Evolutionary conservation across 2,113 vertebrate species (phyloP), one percentile per base, ranked within the genome.

Genomic region (Rousettus leschenaultii): DNA sequence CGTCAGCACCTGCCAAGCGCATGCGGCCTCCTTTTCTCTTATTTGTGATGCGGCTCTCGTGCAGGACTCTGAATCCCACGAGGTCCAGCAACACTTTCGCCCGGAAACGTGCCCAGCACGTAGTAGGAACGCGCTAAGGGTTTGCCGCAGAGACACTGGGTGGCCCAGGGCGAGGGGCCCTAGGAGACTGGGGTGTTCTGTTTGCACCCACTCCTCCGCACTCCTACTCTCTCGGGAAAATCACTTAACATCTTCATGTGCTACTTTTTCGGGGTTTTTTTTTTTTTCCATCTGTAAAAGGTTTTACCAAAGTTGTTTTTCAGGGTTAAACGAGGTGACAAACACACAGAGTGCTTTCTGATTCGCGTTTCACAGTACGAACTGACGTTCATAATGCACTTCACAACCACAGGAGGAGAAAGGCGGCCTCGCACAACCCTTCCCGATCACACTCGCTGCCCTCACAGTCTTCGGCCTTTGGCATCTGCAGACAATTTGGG

Each of bases 1-100:
- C 0, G 0, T 18, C 15, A 0, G 9, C 21, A 0, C 3, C 33
- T 4, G 10, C 33, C 28, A 14, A 2, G 0, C 2, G 43, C 45
- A 0, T 0, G 0, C 1, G 2, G 11, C 26, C 40, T 83, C 21
- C 33, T 7, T 30, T 61, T 30, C 16, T n/a, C 1, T 55, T 38
- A 1, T 33, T 43, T 61, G 5, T 3, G 3, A 7, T 33, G 33
- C 35, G 16, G 53, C 43, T 57, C 30, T n/a, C 6, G 0, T 7
- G 65, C 35, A 5, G 38, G 68, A 21, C 19, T 22, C 59, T 7
- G 21, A 70, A 22, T 16, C 61, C 61, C 51, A 26, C 0, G 15
- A 70, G 24, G 65, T 3, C 48, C 51, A 33, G 38, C 21, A 6
- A 11, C 13, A 1, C 2, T 12, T 6, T 1, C 3, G 30, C 78